Base-by-base conservation (phyloP, 1,140 invertebrate species). In the Drosophila sulfurigaster region DNA sequence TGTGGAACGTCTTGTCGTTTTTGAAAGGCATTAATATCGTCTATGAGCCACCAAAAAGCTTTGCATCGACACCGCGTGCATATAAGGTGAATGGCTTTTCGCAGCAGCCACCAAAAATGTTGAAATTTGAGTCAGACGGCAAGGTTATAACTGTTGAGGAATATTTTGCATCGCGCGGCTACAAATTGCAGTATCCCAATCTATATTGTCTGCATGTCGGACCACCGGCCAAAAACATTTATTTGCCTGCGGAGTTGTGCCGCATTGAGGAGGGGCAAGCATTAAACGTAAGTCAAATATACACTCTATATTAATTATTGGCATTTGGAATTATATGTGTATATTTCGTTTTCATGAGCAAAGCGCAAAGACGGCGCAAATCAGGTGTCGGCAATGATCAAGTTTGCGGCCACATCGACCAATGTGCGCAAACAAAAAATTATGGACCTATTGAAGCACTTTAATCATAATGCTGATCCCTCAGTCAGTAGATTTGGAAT, bases 311-410 rank as follows among this genome's bases (percentile, higher is more conserved):
- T 20, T 25, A 38, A 1, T 38, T 38, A 38, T 38, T n/a, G 11
- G n/a, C 3, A 35, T 49, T 51, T 41, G 28, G 30, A 35, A 16
- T 35, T 13, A 32, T 38, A 10, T 11, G 35, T 10, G 10, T 11
- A 6, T 20, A 15, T 6, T 63, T 30, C 15, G 1, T 30, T 45
- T 3, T 32, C 15, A 1, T 43, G 15, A 13, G 32, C 1, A 15
- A 32, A 93, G 64, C 93, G 92, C 46, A 94, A 94, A 52, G 83
- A 94, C 46, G 93, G 92, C 3, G 82, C 93, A 6, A 86, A 41
- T 0, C 96, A 96, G 91, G 95, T 96, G 1, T 68, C 93, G 0
- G 92, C 81, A 0, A 96, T 97, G 95, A 96, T 97, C 0, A 91
- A 79, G 38, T 92, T 92, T 46, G 94, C 96, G 1, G 96, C 96